phyloP scores from a whole-genome alignment of 2,888 invertebrate genomes.

The Hirtodrosophila duncani region DNA sequence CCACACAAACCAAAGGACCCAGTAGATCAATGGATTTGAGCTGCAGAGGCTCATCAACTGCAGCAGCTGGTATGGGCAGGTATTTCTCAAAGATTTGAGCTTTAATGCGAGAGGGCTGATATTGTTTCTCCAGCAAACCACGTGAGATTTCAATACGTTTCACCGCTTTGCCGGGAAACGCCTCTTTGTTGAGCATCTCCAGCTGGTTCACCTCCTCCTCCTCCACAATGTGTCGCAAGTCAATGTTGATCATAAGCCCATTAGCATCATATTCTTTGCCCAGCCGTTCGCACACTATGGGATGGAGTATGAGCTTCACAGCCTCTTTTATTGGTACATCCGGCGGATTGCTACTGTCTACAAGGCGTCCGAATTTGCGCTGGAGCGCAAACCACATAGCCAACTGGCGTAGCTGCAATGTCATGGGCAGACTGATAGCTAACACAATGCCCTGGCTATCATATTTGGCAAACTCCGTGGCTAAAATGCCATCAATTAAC shows the following conservation, averaged over 20 bases:
- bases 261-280: conserved; percentile 80
- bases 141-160: conserved; percentile 81
- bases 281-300: conserved; percentile 80
- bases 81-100: conserved; percentile 79
- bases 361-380: conserved; percentile 79
- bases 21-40: conserved; percentile 64
- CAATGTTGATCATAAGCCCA: conserved; percentile 79
- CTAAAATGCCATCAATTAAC: conserved; percentile 80
- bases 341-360: conserved; percentile 73
- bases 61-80: conserved; percentile 80
- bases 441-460: conserved; percentile 84
- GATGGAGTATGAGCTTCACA: conserved; percentile 86
- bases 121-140: conserved; percentile 82
- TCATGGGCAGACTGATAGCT: conserved; percentile 85
- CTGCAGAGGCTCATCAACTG: conserved; percentile 71
- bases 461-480: conserved; percentile 80
- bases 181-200: conserved; percentile 60
- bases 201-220: conserved; percentile 81
- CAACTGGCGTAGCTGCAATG: conserved; percentile 83
- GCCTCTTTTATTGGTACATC: conserved; percentile 86
- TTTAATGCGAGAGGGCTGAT: conserved; percentile 79
- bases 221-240: conserved; percentile 79
- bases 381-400: conserved; percentile 82
- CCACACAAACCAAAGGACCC: conserved; percentile 76
- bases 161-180: conserved; percentile 58